Evolutionary conservation across 2,113 vertebrate genomes (phyloP), one percentile per base, ranked within the genome.

Genomic region (Promerops cafer): DNA sequence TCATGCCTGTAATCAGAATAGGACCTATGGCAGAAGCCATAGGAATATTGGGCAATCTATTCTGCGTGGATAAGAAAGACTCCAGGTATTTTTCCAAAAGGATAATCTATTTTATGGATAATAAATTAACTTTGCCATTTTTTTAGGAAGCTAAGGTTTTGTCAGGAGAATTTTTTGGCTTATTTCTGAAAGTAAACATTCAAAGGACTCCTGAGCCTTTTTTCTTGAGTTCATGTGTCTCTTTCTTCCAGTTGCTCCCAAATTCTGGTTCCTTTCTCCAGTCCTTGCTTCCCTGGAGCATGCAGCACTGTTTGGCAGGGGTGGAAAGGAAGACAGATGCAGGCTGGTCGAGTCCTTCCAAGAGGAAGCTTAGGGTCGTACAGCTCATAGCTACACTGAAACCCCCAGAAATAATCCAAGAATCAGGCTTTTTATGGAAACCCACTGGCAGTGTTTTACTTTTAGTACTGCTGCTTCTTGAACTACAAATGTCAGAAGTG

Each of bases 401-500:
- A 40, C 13, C 40, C 68, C 37, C 40, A 71, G 44, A 94, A 79
- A 90, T 70, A 93, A 83, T 52, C 65, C 60, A 84, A 87, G 56
- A 84, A 72, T 49, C 26, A 47, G 61, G 56, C 15, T 83, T 93
- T 96, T 82, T 68, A 79, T 81, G 80, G 84, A 83, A 95, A 83
- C 49, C 56, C 72, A 93, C 76, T 65, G 72, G 83, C 72, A 4
- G 57, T 68, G 69, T 87, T 94, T 96, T 78, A 83, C 92, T 93
- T 86, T 83, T 71, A 77, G 76, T 85, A 70, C 11, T 0, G 3
- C 70, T 94, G 59, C 87, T 94, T 72, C 64, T 74, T 94, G 92
- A 75, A 94, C 94, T 92, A 93, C 90, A 96, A 93, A 94, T 94
- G 95, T 93, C 90, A 96, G 90, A 88, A 86, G 20, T 4, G 0